Base-by-base conservation (phyloP, 2,888 invertebrate genomes). In the Tetrapedia diversipes region DNA sequence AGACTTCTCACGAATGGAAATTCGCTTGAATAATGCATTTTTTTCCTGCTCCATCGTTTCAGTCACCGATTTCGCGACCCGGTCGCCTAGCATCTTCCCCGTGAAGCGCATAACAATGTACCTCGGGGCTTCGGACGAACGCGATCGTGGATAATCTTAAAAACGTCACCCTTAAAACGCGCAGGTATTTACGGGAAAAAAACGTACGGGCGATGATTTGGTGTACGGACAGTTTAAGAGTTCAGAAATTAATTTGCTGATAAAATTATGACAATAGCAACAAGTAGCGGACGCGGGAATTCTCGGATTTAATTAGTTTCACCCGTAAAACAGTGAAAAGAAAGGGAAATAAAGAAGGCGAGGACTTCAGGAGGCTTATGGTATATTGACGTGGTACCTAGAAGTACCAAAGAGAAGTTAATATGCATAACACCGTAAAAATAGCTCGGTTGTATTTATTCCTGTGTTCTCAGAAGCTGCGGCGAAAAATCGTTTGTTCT, bases 11-110 rank as follows among this genome's bases (percentile, higher is more conserved):
- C 85, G 86, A 84, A 89, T 90, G 90, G 86, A 90, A 88, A 90
- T 90, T 89, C 73, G 77, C 80, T 77, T 90, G 90, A 90, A 90
- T 90, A 90, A 90, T 90, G 88, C 85, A 90, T 90, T 82, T 85
- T 83, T 82, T 82, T 47, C 45, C 66, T 65, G 67, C 77, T 43
- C 56, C 76, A 70, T 64, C 80, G 75, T 74, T 67, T 57, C 66
- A 63, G 59, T 65, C 65, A 24, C 24, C 70, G 54, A 79, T 67
- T 29, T 32, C 61, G 43, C 41, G 63, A 47, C 64, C 59, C 51
- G 37, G 51, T 41, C 19, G 37, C 45, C n/a, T n/a, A 22, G 37
- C 22, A 65, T 63, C 61, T 41, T 54, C 8, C 43, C 34, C 1
- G 24, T 37, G 41, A 39, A 32, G 64, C n/a, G 56, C 14, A 10